These are phyloP conservation scores for Cyprinodon tularosa DNA, from an alignment of 2,113 vertebrate genomes.

Conservation along the genomic window DNA sequence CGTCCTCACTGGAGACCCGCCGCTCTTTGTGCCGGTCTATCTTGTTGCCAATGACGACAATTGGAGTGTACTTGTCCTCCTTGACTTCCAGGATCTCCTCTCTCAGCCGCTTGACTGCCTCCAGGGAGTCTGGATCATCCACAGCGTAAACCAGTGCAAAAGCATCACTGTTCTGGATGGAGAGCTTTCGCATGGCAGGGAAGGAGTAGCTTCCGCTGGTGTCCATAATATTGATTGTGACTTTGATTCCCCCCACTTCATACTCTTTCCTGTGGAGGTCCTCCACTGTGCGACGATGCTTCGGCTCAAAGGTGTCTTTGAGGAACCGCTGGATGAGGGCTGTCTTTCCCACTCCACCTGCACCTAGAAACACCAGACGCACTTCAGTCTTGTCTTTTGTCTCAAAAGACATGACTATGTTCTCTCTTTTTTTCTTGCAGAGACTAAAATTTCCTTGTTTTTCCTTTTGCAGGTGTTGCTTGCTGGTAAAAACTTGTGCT, in stretches of 20 bases:
- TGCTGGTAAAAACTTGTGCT: not conserved
- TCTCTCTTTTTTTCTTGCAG: not conserved
- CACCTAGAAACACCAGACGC: conserved; percentile 88
- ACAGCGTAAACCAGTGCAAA: conserved; percentile 90
- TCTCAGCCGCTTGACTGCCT: conserved; percentile 83
- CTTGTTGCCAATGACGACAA: conserved; percentile 92
- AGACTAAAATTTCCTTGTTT: not conserved
- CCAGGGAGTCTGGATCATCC: conserved; percentile 85
- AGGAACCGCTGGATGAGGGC: conserved; percentile 90
- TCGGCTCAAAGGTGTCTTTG: conserved; percentile 88
- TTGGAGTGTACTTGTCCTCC: conserved; percentile 86
- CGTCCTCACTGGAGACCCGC: conserved; percentile 79
- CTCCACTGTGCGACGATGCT: conserved; percentile 89
- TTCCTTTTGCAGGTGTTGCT: not conserved
- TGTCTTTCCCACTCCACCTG: conserved; percentile 89
- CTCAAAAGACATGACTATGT: conserved; percentile 80
- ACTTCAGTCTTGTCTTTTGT: conserved; percentile 87
- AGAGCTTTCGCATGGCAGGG: conserved; percentile 91
- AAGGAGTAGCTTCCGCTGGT: conserved; percentile 94
- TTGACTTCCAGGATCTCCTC: conserved; percentile 92
- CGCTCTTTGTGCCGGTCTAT: conserved; percentile 76
- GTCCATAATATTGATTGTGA: conserved; percentile 90
- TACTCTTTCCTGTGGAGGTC: conserved; percentile 92
- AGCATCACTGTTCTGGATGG: conserved; percentile 89
- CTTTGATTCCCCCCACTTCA: conserved; percentile 82